Evolutionary conservation across 1,140 invertebrate species (phyloP).

Genomic region (Mactra quadrangularis): DNA sequence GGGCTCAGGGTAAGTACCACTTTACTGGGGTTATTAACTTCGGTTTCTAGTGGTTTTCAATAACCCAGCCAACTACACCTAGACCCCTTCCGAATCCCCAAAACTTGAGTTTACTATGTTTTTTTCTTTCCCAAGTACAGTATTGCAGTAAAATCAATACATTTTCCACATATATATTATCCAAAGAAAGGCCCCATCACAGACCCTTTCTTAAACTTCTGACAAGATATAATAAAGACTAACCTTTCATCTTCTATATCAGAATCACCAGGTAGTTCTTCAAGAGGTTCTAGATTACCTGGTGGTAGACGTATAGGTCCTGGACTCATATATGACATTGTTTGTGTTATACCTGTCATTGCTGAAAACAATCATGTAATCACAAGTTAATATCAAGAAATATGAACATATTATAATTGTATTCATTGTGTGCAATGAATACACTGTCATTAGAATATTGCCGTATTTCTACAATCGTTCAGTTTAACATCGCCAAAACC

Average conservation of each 20-base stretch:
- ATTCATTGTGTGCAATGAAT: not conserved
- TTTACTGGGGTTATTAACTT: too few relatives aligned
- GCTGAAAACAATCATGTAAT: not conserved
- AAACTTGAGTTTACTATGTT: too few relatives aligned
- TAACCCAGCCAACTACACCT: too few relatives aligned
- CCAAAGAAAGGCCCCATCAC: too few relatives aligned
- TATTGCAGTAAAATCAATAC: too few relatives aligned
- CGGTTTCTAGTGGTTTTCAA: too few relatives aligned
- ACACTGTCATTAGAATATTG: not conserved
- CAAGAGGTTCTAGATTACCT: slow-evolving; percentile 53
- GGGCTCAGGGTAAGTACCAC: too few relatives aligned
- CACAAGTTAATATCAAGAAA: not conserved
- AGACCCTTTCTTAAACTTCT: too few relatives aligned
- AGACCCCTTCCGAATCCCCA: too few relatives aligned
- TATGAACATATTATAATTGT: not conserved
- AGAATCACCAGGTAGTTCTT: slow-evolving; percentile 60
- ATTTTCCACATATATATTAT: too few relatives aligned
- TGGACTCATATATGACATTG: not conserved
- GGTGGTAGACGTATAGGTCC: slow-evolving; percentile 40
- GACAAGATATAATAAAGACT: too few relatives aligned
- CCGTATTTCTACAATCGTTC: not conserved
- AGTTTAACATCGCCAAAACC: not conserved
- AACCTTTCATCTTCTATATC: slow-evolving; percentile 49
- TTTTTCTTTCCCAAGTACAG: too few relatives aligned
- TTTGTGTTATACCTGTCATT: slow-evolving; percentile 54